Evolutionary conservation across 1,140 invertebrate genomes (phyloP).

Genomic region (Solenopsis invicta): DNA sequence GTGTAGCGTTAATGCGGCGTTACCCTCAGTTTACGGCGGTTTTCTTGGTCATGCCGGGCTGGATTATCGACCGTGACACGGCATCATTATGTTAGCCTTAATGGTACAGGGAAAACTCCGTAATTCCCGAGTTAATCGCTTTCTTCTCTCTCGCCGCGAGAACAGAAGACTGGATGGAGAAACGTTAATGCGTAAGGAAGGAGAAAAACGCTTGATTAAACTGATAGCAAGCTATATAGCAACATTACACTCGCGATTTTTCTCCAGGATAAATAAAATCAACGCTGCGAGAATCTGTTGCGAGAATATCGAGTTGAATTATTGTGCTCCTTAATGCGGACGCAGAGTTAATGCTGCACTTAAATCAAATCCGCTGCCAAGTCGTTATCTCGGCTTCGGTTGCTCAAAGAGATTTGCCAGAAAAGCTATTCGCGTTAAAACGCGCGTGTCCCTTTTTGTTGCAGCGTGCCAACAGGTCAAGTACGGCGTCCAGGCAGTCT

Average conservation of each 20-base stretch:
- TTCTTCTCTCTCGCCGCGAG: conserved; percentile 35
- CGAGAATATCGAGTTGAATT: background rate
- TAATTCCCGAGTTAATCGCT: conserved; percentile 47
- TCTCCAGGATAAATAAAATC: conserved; percentile 35
- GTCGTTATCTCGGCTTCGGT: background rate
- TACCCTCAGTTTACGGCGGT: conserved; percentile 59
- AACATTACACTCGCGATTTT: conserved; percentile 4
- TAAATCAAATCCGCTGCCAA: background rate
- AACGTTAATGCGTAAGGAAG: conserved; percentile 35
- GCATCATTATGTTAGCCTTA: conserved; percentile 39
- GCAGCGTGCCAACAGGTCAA: conserved; percentile 90
- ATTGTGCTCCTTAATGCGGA: background rate
- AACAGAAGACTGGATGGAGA: background rate
- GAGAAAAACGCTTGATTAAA: background rate
- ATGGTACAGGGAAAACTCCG: conserved; percentile 7
- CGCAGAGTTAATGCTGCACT: background rate
- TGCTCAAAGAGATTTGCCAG: background rate
- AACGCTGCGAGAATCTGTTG: background rate
- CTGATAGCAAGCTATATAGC: background rate
- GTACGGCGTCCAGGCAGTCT: conserved; percentile 89
- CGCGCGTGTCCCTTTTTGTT: conserved; percentile 52
- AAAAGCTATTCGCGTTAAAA: background rate
- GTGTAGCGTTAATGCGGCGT: conserved; percentile 64
- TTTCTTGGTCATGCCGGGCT: conserved; percentile 18
- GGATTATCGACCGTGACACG: conserved; percentile 55